Conservation (phyloP, 2,113 vertebrate genomes). For the Accipiter cooperii region DNA sequence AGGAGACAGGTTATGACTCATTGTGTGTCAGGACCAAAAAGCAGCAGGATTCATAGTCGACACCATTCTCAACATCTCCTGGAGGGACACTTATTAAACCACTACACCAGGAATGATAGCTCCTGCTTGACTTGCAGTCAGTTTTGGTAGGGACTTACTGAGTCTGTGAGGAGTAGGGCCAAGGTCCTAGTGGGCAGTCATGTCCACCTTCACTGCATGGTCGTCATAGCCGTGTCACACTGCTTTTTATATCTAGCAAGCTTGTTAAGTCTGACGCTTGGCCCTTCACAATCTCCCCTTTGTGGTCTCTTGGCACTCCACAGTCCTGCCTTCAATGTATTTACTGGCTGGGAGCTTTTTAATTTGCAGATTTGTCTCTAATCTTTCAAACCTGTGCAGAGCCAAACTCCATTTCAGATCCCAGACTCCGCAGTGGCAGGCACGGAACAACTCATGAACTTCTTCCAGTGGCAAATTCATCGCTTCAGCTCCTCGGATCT, state of each 20-base stretch:
- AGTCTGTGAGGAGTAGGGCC: neutral
- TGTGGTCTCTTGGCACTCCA: accelerated
- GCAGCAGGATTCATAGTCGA: neutral
- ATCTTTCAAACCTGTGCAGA: neutral
- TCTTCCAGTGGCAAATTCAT: neutral
- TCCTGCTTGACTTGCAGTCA: neutral
- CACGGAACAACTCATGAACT: neutral
- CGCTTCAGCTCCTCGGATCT: neutral
- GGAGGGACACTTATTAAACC: neutral
- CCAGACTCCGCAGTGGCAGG: neutral
- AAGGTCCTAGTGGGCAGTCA: neutral
- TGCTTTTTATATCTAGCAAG: neutral
- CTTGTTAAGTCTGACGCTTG: neutral
- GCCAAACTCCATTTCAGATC: neutral
- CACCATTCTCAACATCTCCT: neutral
- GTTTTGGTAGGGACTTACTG: neutral
- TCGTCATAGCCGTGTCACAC: neutral
- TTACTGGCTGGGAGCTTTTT: neutral
- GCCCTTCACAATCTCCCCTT: neutral
- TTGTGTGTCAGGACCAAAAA: neutral
- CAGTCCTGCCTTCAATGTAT: neutral
- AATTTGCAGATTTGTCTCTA: neutral
- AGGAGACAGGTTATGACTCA: neutral
- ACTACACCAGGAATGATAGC: neutral
- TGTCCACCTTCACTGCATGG: neutral